Base-by-base conservation (phyloP, 2,797 vertebrate species). In the Astyanax mexicanus region DNA sequence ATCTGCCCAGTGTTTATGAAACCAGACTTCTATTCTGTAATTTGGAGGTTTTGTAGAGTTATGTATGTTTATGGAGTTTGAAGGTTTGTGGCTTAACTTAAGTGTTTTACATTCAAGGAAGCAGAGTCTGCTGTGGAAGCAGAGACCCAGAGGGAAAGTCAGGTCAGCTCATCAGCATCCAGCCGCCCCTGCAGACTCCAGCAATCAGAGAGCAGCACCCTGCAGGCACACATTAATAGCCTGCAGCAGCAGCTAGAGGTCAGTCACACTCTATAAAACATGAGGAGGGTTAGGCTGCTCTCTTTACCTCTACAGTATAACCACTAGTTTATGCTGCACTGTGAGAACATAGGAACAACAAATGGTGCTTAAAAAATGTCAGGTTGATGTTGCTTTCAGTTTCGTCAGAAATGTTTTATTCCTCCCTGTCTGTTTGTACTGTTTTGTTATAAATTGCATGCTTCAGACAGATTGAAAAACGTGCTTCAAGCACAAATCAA, bases 161-260 rank as follows among this genome's bases (percentile, higher is more conserved):
- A 61, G 70, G 45, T 40, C 60, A 68, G 12, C 42, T 19, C 66
- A 19, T 67, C 82, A 45, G 21, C 67, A 17, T 11, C 35, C 10
- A 44, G 45, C 45, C 47, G 55, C 44, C 57, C 62, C 42, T 47
- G 40, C 29, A 37, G 45, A 44, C 27, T 54, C 15, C 13, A 80
- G 54, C 79, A 77, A 79, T 21, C 93, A 89, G 91, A 92, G 73
- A 62, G 89, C 0, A 92, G 60, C 0, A 92, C 69, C 52, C 92
- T 96, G 65, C 94, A 94, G 86, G 84, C 79, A 65, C 93, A 93
- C 81, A 88, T 96, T 79, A 86, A 83, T 73, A 85, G 87, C 21
- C 88, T 96, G 67, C 92, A 95, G 80, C 92, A 93, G 72, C 95
- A 95, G 87, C 90, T 96, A 61, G 89, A 91, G 79, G 95, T 96